These are phyloP conservation scores for Lycopodina hypogea DNA, from an alignment of 37 sponge, comb jelly and placozoan species.

Conservation along the genomic window DNA sequence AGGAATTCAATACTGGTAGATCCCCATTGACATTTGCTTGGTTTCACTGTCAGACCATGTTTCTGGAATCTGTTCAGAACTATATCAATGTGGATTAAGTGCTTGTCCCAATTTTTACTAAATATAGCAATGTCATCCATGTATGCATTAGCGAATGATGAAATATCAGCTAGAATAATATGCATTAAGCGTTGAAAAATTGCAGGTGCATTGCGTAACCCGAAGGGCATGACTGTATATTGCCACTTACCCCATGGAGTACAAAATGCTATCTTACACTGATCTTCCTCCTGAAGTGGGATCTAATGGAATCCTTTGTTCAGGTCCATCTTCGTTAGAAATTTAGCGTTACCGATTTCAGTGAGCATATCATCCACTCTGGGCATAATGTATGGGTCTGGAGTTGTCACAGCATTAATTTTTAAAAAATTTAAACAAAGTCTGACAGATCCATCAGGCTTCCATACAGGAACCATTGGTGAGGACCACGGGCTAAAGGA, in stretches of 20 bases:
- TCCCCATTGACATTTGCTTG: neutral
- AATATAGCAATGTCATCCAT: neutral
- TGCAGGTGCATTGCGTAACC: constrained; percentile 23
- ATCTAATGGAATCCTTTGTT: constrained; percentile 3
- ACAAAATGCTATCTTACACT: constrained; percentile 17
- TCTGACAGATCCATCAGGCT: constrained; percentile 9
- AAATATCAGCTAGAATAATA: neutral
- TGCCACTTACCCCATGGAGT: neutral
- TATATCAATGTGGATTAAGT: neutral
- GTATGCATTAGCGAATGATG: neutral
- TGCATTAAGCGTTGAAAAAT: constrained; percentile 14
- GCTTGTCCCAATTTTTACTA: neutral
- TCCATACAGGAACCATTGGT: constrained; percentile 9
- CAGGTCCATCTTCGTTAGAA: constrained; percentile 10
- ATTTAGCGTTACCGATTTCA: neutral
- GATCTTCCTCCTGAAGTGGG: neutral
- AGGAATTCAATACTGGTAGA: neutral
- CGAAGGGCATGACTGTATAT: constrained; percentile 9
- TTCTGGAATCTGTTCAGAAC: neutral
- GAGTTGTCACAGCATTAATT: neutral
- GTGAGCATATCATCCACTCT: constrained; percentile 11
- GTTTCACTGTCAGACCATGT: neutral
- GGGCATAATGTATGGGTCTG: constrained; percentile 11
- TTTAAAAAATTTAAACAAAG: constrained; percentile 19
- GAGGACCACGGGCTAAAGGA: constrained; percentile 10